phyloP scores from a whole-genome alignment of 2,888 invertebrate genomes.

The Lymantria monacha region DNA sequence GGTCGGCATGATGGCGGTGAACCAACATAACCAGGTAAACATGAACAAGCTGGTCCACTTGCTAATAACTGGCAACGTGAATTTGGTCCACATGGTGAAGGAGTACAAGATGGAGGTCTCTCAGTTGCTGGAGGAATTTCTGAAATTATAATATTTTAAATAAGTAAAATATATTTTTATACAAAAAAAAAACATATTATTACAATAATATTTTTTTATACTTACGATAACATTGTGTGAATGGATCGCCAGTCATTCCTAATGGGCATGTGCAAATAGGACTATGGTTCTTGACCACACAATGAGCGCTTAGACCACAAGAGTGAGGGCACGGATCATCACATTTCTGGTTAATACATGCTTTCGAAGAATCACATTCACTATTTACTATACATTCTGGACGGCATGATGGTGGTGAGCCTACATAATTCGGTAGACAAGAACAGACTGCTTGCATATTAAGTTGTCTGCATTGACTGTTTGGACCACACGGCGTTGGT shows the following conservation, averaged over 20 bases:
- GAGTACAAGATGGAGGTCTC: constrained; percentile 88
- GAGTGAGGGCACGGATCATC: constrained; percentile 94
- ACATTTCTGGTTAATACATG: constrained; percentile 93
- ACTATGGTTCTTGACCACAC: constrained; percentile 91
- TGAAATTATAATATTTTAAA: not conserved
- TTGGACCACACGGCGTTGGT: constrained; percentile 93
- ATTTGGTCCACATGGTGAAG: constrained; percentile 93
- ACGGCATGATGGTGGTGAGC: constrained; percentile 90
- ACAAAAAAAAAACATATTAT: not conserved
- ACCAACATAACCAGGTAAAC: constrained; percentile 89
- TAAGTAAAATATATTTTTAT: not conserved
- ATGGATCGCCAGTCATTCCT: constrained; percentile 94
- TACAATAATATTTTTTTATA: constrained; percentile 26
- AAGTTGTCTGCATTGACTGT: constrained; percentile 91
- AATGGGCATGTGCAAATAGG: constrained; percentile 93
- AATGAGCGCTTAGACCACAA: constrained; percentile 92
- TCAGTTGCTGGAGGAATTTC: constrained; percentile 73
- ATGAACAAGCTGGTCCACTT: constrained; percentile 90
- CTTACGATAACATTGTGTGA: constrained; percentile 89
- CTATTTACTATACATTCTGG: constrained; percentile 94
- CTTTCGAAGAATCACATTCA: constrained; percentile 90
- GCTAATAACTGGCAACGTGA: constrained; percentile 89
- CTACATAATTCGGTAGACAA: constrained; percentile 89
- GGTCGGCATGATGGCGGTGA: constrained; percentile 90
- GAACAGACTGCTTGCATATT: constrained; percentile 93